A percentile compares a stretch with the other conserved stretches of the same genome.
phyloP scores from a whole-genome alignment of 1,140 invertebrate species.

The Yoshiicerus persimilis region DNA sequence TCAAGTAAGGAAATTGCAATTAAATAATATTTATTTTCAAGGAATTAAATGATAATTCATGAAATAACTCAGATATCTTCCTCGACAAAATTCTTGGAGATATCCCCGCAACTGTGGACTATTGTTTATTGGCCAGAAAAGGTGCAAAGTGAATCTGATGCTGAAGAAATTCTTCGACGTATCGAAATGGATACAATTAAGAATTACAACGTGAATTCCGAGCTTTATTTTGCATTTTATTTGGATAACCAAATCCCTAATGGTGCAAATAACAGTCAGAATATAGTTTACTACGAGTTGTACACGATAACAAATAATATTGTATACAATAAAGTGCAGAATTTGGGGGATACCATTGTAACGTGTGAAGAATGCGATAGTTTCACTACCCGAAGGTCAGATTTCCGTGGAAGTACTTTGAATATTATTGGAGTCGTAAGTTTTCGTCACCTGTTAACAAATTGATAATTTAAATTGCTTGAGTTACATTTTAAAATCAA shows the following conservation, averaged over 20 bases:
- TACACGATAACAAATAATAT: neutral
- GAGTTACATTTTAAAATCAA: neutral
- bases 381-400: neutral
- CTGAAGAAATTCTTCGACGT: neutral
- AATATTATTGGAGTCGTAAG: slow-evolving; percentile 25
- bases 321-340: neutral
- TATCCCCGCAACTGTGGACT: neutral
- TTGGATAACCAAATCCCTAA: too few species aligned
- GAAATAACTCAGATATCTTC: neutral
- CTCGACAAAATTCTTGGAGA: neutral
- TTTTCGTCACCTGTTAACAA: neutral
- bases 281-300: neutral
- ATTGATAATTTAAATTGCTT: neutral
- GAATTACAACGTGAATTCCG: neutral
- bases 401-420: neutral
- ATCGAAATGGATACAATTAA: neutral
- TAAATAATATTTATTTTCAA: too few species aligned
- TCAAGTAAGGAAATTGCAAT: too few species aligned
- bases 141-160: neutral
- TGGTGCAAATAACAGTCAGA: too few species aligned
- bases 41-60: too few species aligned
- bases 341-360: neutral
- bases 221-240: neutral
- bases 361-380: neutral
- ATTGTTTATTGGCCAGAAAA: neutral